Evolutionary conservation across 2,797 vertebrate genomes (phyloP).

Genomic region (Ictinia mississippiensis): DNA sequence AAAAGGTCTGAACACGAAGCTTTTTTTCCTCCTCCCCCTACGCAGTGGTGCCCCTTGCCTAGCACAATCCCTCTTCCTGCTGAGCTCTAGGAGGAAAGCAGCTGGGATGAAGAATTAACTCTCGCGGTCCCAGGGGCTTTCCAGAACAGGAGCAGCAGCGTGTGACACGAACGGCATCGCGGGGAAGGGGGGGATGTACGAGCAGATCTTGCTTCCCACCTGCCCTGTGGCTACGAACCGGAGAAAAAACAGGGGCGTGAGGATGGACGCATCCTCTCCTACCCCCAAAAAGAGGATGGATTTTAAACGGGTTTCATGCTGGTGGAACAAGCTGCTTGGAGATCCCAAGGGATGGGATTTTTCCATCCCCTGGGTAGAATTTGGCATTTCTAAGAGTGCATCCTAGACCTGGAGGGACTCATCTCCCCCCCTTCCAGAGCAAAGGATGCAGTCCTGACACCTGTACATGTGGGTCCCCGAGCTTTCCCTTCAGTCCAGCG

Average conservation of each 20-base stretch:
- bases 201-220: not conserved
- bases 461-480: accelerated
- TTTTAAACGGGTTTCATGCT: not conserved
- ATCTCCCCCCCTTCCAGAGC: not conserved
- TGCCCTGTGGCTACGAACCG: accelerated
- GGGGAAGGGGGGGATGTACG: not conserved
- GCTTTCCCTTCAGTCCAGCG: accelerated
- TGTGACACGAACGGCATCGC: accelerated
- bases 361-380: not conserved
- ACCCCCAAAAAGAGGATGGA: not conserved
- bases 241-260: accelerated
- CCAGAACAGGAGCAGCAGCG: not conserved
- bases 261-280: not conserved
- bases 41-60: not conserved
- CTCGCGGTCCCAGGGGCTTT: not conserved
- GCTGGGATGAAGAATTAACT: slow-evolving; percentile 49
- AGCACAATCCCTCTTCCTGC: slow-evolving; percentile 30
- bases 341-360: not conserved
- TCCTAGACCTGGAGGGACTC: not conserved
- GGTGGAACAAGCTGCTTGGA: not conserved
- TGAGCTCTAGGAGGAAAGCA: not conserved
- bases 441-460: not conserved
- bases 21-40: not conserved
- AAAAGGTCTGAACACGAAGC: slow-evolving; percentile 19
- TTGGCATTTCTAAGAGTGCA: not conserved